Evolutionary conservation across 1,140 invertebrate species (phyloP).

Genomic region (Drosophila biarmipes): DNA sequence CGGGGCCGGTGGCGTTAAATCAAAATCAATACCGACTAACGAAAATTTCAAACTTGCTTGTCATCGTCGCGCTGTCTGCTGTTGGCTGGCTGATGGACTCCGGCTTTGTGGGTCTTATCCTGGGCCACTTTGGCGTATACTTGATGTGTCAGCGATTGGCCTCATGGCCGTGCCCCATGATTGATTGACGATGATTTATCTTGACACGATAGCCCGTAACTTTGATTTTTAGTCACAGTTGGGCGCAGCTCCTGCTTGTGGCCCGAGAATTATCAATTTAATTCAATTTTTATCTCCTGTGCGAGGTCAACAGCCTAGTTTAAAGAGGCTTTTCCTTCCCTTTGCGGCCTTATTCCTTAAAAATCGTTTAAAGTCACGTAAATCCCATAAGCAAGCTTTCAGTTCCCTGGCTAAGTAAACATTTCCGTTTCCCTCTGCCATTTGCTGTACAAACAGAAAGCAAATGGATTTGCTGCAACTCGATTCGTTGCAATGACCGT

Average conservation of each 20-base stretch:
- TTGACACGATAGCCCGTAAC: constrained; percentile 42
- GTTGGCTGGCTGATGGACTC: constrained; percentile 23
- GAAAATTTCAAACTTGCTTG: constrained; percentile 62
- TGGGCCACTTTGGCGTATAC: constrained; percentile 64
- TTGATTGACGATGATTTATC: constrained; percentile 67
- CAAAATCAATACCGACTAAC: constrained; percentile 68
- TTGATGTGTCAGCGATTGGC: constrained; percentile 56
- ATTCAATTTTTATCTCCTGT: constrained; percentile 11
- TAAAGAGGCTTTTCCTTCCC: not conserved
- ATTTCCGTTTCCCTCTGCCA: constrained; percentile 54
- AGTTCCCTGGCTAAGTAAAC: constrained; percentile 30
- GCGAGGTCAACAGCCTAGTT: constrained; percentile 14
- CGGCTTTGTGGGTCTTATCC: constrained; percentile 27
- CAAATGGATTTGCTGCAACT: constrained; percentile 26
- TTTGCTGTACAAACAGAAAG: constrained; percentile 29
- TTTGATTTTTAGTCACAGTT: constrained; percentile 68
- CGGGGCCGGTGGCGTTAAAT: constrained; percentile 29
- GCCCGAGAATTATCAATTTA: constrained; percentile 11
- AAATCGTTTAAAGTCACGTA: constrained; percentile 11
- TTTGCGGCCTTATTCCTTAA: not conserved
- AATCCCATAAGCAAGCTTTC: not conserved
- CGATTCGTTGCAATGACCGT: constrained; percentile 26
- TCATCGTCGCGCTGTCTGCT: constrained; percentile 24
- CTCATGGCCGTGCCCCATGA: constrained; percentile 51
- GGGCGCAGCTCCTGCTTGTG: not conserved